Base-by-base conservation (phyloP, 2,113 vertebrate species). In the Psittacula cyanocephala region DNA sequence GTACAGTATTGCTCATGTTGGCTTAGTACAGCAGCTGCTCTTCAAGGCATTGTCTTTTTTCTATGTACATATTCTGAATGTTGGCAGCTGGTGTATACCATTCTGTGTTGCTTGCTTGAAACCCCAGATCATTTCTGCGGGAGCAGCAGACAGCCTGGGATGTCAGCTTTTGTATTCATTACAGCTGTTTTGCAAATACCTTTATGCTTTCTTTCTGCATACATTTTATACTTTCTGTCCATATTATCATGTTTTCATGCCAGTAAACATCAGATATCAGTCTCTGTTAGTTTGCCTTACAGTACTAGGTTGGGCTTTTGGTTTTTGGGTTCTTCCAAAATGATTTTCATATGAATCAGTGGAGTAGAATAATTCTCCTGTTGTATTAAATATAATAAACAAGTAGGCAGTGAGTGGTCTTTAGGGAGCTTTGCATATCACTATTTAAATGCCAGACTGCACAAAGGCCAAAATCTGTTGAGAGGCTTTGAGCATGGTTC, bases 21-120 rank as follows among this genome's bases (percentile, higher is more conserved):
- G 15, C n/a, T 59, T n/a, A 46, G 27, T 22, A 7, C 8, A 41
- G 28, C 1, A 1, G 9, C 29, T 1, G 3, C 53, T 43, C 39
- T 43, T 68, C 43, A 69, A 69, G 37, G 29, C 13, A 6, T 35
- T 13, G 33, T 46, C 63, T 72, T 81, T 50, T 35, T 50, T 17
- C 18, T 11, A 1, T n/a, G 13, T 23, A 33, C 11, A 6, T 27
- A 3, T 74, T 43, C 24, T 67, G 65, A 50, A 27, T 27, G 31
- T 63, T 3, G 2, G 24, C 29, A 46, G 33, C 60, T 69, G 43
- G 20, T 53, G 39, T 47, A 13, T 14, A 24, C 37, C 6, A 8
- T 35, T 81, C 37, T 47, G 13, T 57, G 59, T 14, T 2, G 0
- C 28, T 33, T 7, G 17, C 18, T 57, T 62, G 57, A 71, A 57